Base-by-base conservation (phyloP, 2,113 vertebrate species). In the Nettapus auritus region DNA sequence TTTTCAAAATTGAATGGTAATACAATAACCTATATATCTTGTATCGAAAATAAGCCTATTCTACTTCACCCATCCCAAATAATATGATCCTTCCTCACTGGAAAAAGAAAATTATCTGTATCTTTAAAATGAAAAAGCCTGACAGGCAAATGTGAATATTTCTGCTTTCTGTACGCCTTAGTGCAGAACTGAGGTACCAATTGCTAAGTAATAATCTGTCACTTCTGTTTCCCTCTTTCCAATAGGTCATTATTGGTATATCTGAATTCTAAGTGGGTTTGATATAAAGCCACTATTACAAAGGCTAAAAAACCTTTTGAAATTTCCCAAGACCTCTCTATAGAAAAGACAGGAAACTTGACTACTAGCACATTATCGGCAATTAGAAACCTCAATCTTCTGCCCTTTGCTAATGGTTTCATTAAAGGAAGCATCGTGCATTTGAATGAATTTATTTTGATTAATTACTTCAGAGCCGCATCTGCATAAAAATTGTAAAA, bases 351-450 rank as follows among this genome's bases (percentile, higher is more conserved):
- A 63, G 73, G 76, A 91, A 70, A 91, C 84, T 70, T 89, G 85
- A 62, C 87, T 89, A 26, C 59, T 34, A 74, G 82, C 55, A 82
- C 46, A 81, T 53, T 67, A 82, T 28, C 69, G 88, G 82, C 90
- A 95, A 96, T 96, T 96, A 96, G 90, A 90, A 84, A 83, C 26
- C 74, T 86, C 82, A 60, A 20, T 96, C 80, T 89, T 48, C 79
- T 93, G 91, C 82, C 92, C 86, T 88, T 55, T 76, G 60, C 94
- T 95, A 97, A 94, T 79, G 82, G 93, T 78, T 95, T 95, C 93
- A 89, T 95, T 96, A 96, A 83, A 87, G 56, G 69, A 83, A 85
- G 26, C n/a, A 31, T 31, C 5, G 26, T 76, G 31, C 34, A 63
- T 83, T 44, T 56, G 60, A 14, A 33, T 52, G 18, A 92, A 50